Conservation (phyloP, 2,888 invertebrate species). For the Lasius platythorax region DNA sequence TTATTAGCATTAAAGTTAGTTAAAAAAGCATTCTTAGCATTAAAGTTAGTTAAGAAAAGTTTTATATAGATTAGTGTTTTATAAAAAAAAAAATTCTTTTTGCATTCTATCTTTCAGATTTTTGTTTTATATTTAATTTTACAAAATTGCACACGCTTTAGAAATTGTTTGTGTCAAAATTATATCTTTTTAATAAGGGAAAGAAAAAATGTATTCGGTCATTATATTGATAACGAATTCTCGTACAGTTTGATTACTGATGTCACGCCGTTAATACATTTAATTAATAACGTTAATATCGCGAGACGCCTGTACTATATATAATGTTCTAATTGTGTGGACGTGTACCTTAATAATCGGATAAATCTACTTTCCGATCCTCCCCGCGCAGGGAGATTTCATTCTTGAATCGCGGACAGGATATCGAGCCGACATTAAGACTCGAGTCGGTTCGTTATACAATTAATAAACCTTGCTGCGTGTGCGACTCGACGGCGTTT, state of each 20-base stretch:
- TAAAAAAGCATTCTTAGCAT: too few relatives aligned
- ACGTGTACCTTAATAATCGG: constrained; percentile 29
- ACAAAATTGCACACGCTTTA: background rate
- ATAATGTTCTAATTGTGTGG: constrained; percentile 11
- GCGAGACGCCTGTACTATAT: background rate
- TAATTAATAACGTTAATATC: constrained; percentile 3
- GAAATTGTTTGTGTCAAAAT: background rate
- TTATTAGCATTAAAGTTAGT: too few relatives aligned
- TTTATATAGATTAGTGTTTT: too few relatives aligned
- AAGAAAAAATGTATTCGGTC: background rate
- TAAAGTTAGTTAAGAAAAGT: too few relatives aligned
- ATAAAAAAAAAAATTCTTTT: too few relatives aligned
- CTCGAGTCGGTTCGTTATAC: constrained; percentile 32
- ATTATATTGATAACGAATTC: background rate
- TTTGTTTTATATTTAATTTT: background rate
- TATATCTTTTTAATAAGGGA: background rate
- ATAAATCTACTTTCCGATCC: constrained; percentile 18
- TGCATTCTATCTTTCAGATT: too few relatives aligned
- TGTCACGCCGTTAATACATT: constrained; percentile 13
- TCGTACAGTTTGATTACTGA: background rate
- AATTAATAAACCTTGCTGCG: constrained; percentile 35
- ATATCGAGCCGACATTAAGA: constrained; percentile 12
- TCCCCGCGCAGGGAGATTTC: constrained; percentile 14
- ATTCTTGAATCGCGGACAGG: background rate
- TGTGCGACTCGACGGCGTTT: constrained; percentile 36